Base-by-base conservation (phyloP, 2,888 invertebrate genomes). In the Stegana nigrithorax region DNA sequence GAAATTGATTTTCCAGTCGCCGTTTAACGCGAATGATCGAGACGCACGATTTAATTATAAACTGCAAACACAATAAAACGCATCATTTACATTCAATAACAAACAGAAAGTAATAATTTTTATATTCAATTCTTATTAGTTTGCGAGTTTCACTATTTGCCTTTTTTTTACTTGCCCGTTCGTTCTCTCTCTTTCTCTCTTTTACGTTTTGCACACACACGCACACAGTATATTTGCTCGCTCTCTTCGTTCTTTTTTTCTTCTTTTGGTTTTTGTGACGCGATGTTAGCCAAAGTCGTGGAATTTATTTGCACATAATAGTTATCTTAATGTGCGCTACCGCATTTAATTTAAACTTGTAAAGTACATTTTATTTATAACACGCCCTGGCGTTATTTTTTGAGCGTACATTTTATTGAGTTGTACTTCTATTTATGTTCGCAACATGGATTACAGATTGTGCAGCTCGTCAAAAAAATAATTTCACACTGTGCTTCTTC, bases 1-100 rank as follows among this genome's bases (percentile, higher is more conserved):
- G 68, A 70, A 78, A 80, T 80, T 80, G 81, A 80, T 80, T 80
- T 80, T 80, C 73, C 79, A 80, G 76, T 65, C 69, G 70, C 67
- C 26, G 61, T 42, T 45, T 27, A 29, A 53, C 44, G 36, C 26
- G 29, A n/a, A 32, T 26, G 3, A 59, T 61, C 23, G 29, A 19
- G 39, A 12, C 26, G 21, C 39, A 39, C 47, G 57, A 60, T 14
- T 39, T 44, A 45, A 58, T 60, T 12, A 23, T 26, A n/a, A 26
- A 25, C 62, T 60, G 19, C 42, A 53, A 59, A 55, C 53, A 50
- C 59, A 44, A 47, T 47, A 21, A 21, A 44, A 60, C 23, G 27
- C 25, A 57, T 51, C 21, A 21, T 59, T 59, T n/a, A 42, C 39
- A 32, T 59, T 4, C 57, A 23, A 50, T n/a, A 62, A 69, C 50